Evolutionary conservation across 30 jellyfish, hydroid and myxozoan species (phyloP), one percentile per base, ranked within the genome.

Genomic region (Hydractinia symbiolongicarpus): DNA sequence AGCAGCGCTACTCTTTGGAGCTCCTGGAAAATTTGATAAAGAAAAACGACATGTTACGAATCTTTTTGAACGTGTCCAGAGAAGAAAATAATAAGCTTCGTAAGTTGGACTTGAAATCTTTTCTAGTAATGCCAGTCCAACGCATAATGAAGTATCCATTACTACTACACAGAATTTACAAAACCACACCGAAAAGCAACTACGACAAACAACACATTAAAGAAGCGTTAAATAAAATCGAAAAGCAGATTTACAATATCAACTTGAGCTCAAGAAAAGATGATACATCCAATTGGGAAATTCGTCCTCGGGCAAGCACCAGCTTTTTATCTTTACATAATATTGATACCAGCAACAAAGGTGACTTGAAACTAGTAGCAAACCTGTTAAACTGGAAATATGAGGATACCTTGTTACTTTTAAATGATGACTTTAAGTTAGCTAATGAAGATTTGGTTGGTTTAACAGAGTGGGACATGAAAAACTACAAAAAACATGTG

Each of bases 121-220:
- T 89, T 75, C 82, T 89, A 66, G 77, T 95, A 8, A 85, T 89
- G 95, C 97, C 97, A 5, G 89, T 89, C 40, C 97, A 89, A 72
- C 93, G 97, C 13, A 84, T 89, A 15, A 89, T 85, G 95, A 89
- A 89, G 93, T 89, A 89, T 61, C 97, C 97, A 5, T 73, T 89
- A 51, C 67, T 89, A 73, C 75, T 89, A 53, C 80, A 82, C 57
- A 84, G 95, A 20, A 89, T 89, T 20, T 84, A 84, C 64, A 90
- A 86, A 70, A 88, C 88, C 50, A 89, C 97, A 7, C 91, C 88
- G 19, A 84, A 82, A 53, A 82, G 75, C 10, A 79, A 80, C 62
- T 20, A 82, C 1, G 97, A 89, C 58, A 73, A 83, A 9, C 88
- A 89, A 55, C 79, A 85, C 4, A 44, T 89, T 66, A 49, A 76